phyloP scores from a whole-genome alignment of 2,797 vertebrate species.

The Lycodopsis pacificus region DNA sequence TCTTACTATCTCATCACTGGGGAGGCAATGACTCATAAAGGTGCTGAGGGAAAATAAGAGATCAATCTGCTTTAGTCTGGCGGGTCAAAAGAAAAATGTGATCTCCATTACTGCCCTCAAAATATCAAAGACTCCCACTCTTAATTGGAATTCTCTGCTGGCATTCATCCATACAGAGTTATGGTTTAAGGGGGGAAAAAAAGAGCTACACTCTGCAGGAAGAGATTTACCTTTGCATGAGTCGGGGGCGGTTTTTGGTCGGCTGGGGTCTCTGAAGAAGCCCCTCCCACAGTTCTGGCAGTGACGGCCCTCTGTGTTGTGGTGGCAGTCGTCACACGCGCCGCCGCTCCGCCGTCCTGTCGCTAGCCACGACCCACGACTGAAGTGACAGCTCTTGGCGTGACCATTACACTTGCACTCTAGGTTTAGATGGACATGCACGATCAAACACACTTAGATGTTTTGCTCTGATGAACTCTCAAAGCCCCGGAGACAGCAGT shows the following conservation, averaged over 20 bases:
- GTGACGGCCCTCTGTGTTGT: conserved; percentile 92
- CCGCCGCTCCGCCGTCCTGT: conserved; percentile 89
- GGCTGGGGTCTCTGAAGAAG: conserved; percentile 89
- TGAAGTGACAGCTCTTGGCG: conserved; percentile 91
- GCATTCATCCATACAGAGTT: conserved; percentile 32
- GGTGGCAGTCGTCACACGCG: conserved; percentile 88
- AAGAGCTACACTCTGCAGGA: neutral
- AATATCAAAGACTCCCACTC: conserved; percentile 48
- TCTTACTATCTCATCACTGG: conserved; percentile 38
- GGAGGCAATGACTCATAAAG: conserved; percentile 30
- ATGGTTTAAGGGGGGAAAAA: neutral
- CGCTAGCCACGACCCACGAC: conserved; percentile 85
- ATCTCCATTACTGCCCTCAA: conserved; percentile 36
- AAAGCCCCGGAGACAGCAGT: neutral
- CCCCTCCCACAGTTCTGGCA: conserved; percentile 92
- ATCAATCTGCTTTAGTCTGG: conserved; percentile 52
- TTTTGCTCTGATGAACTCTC: conserved; percentile 12
- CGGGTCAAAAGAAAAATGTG: conserved; percentile 34
- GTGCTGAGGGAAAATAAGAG: conserved; percentile 30
- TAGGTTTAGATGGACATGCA: conserved; percentile 62
- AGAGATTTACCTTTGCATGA: conserved; percentile 88
- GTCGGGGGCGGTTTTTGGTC: conserved; percentile 85
- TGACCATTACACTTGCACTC: conserved; percentile 95
- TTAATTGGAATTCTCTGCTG: conserved; percentile 51
- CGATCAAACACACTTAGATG: neutral